Percentiles rank a stretch among this genome's conserved stretches.
These are phyloP conservation scores for Mystacornis crossleyi DNA, from an alignment of 2,113 vertebrate species.

Conservation along the genomic window DNA sequence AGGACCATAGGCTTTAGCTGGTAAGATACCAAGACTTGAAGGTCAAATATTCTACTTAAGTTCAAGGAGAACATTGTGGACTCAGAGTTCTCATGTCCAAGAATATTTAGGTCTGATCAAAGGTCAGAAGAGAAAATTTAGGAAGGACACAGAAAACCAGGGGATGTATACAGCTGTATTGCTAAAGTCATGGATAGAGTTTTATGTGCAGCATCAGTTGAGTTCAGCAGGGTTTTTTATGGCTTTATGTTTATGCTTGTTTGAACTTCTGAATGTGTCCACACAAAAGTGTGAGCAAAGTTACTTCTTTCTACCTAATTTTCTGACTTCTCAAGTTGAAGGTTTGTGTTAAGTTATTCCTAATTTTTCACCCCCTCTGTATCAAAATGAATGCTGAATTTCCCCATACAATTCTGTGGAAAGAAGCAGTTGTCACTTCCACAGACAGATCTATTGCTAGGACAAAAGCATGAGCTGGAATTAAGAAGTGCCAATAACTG, in stretches of 20 bases:
- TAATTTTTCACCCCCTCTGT: fast-evolving
- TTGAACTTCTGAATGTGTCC: neutral
- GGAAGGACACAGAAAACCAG: neutral
- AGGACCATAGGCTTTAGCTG: neutral
- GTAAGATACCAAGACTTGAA: neutral
- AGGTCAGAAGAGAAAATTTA: neutral
- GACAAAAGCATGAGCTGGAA: neutral
- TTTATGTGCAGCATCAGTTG: neutral
- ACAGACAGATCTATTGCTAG: neutral
- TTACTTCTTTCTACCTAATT: neutral
- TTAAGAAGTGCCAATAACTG: neutral
- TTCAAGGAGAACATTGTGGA: neutral
- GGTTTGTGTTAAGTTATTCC: neutral
- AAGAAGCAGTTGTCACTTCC: neutral
- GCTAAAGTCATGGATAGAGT: neutral
- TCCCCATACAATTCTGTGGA: neutral
- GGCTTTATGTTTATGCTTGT: neutral
- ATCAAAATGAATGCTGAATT: neutral
- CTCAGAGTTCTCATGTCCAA: neutral
- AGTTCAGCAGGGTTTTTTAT: neutral
- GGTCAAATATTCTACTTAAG: neutral
- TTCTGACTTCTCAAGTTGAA: neutral
- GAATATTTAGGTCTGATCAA: neutral
- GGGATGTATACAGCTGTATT: neutral
- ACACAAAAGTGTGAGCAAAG: neutral